Evolutionary conservation across 1,140 invertebrate genomes (phyloP), one percentile per base, ranked within the genome.

Genomic region (Drosophila auraria): DNA sequence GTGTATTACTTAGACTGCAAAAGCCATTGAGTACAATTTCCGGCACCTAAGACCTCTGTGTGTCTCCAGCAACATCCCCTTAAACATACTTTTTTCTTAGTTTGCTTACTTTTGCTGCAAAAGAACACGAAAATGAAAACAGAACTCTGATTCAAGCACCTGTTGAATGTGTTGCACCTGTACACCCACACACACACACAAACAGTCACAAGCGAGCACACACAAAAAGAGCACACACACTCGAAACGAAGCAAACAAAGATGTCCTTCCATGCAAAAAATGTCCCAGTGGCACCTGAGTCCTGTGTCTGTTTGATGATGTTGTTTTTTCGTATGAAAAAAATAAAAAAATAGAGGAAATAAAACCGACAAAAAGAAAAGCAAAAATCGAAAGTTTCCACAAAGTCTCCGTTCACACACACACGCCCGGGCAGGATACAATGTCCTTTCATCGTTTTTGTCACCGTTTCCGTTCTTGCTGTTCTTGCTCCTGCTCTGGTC

Each of bases 131-230:
- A 68, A 62, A 65, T 40, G 54, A 73, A 81, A 81, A 69, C 50
- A 57, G 56, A 81, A 81, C 65, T 87, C 64, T 76, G 81, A 74
- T 79, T 84, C 64, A 61, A 72, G 82, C 84, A 89, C 84, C 73
- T 87, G 84, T 89, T 87, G 84, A 89, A 89, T 89, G 78, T 81
- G 69, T 70, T 87, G 84, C 84, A 87, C 84, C 84, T 81, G 77
- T 56, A 69, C 44, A 65, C 45, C 57, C 30, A 44, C 56, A 27
- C 62, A 59, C 49, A 36, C 49, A 49, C 49, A 36, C 64, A 51
- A 58, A n/a, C 20, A 20, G 20, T 47, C 78, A 42, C 15, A 6
- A 15, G 3, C 14, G 25, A 57, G 50, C 60, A 65, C 77, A 47
- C 51, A 71, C 60, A 70, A 40, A 15, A 57, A 42, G 53, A 65